These are phyloP conservation scores for Candoia aspera DNA, from an alignment of 2,113 vertebrate species.

Conservation along the genomic window DNA sequence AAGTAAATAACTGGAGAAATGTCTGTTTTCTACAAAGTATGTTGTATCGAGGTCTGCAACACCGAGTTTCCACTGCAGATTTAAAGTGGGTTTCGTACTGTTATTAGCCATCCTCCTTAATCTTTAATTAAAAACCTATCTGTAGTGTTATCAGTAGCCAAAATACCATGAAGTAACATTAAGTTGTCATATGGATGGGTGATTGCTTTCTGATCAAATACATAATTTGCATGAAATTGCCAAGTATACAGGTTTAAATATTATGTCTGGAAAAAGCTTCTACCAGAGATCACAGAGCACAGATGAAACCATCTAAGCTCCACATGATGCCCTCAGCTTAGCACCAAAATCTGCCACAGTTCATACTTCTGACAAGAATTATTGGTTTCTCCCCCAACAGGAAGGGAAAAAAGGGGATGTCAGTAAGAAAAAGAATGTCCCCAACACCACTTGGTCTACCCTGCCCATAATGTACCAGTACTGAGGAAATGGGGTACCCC, in stretches of 20 bases:
- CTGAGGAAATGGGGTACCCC: not conserved
- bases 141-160: not conserved
- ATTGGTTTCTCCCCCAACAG: not conserved
- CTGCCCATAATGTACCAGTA: not conserved
- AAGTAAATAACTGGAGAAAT: not conserved
- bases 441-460: not conserved
- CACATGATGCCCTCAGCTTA: not conserved
- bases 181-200: not conserved
- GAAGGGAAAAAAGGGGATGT: accelerated
- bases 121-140: not conserved
- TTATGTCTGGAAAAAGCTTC: not conserved
- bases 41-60: not conserved
- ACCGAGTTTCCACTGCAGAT: not conserved
- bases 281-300: not conserved
- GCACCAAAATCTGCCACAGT: not conserved
- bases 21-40: not conserved
- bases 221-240: not conserved
- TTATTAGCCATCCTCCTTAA: not conserved
- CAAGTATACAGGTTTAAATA: not conserved
- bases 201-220: not conserved
- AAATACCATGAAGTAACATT: not conserved
- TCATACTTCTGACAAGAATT: not conserved
- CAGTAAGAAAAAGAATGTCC: not conserved
- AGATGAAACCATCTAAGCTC: not conserved
- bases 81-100: not conserved